These are phyloP conservation scores for Ardeotis arabs DNA, from an alignment of 2,113 vertebrate genomes.

Conservation along the genomic window DNA sequence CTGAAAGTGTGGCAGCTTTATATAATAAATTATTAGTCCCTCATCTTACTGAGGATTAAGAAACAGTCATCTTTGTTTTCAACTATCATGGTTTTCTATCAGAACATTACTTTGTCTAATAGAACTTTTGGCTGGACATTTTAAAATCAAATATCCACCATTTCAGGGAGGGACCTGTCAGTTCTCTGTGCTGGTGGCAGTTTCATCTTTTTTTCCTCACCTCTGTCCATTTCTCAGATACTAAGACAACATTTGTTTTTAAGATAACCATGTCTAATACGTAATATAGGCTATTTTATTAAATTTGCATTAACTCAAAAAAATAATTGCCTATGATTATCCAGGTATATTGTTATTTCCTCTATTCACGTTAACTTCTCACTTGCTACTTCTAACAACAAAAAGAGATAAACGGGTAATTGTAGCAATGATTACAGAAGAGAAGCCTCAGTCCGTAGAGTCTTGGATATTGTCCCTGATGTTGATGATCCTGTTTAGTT, in stretches of 20 bases:
- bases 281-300: background rate
- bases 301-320: background rate
- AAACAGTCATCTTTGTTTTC: background rate
- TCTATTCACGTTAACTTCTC: background rate
- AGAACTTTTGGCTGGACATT: background rate
- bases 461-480: background rate
- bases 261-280: background rate
- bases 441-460: background rate
- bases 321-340: background rate
- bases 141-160: background rate
- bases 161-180: background rate
- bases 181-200: background rate
- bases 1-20: background rate
- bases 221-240: background rate
- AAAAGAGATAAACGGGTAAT: background rate
- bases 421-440: background rate
- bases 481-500: background rate
- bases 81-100: background rate
- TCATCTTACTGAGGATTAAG: background rate
- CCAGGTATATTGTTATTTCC: background rate
- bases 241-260: background rate
- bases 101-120: background rate
- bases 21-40: background rate
- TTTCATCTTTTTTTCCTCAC: background rate
- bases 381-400: background rate